These are phyloP conservation scores for Oreochromis grahami DNA, from an alignment of 2,797 vertebrate genomes.

Conservation along the genomic window DNA sequence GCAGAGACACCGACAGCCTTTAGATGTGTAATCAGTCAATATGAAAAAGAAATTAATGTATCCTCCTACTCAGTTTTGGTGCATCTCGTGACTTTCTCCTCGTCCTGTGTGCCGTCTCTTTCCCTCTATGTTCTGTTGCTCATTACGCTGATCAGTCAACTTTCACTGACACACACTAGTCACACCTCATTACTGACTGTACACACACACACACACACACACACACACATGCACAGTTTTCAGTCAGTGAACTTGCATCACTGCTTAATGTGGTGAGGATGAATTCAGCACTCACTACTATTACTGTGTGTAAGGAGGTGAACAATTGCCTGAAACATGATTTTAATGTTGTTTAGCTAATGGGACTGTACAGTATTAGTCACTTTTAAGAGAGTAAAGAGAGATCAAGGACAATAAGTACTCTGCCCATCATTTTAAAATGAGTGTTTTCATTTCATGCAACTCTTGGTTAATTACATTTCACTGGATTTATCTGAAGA, in stretches of 20 bases:
- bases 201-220: neutral
- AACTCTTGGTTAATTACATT: neutral
- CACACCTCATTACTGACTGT: constrained; percentile 64
- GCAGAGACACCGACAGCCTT: neutral
- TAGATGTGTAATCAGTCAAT: constrained; percentile 35
- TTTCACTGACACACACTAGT: constrained; percentile 52
- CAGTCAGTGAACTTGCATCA: constrained; percentile 26
- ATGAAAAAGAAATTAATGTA: constrained; percentile 17
- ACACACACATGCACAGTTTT: neutral
- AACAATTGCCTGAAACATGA: constrained; percentile 4
- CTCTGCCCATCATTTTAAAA: neutral
- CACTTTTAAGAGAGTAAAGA: neutral
- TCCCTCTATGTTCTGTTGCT: constrained; percentile 24
- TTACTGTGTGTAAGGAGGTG: neutral
- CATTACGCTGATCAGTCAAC: constrained; percentile 66
- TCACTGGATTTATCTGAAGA: neutral
- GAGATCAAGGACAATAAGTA: neutral
- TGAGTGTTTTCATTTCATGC: neutral
- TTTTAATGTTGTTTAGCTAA: constrained; percentile 27
- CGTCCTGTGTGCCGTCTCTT: neutral
- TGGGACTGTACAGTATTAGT: neutral
- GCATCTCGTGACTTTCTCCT: neutral
- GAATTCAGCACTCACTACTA: constrained; percentile 19
- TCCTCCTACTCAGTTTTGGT: neutral
- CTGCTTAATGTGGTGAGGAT: constrained; percentile 47